Evolutionary conservation across 2,797 vertebrate genomes (phyloP), one percentile per base, ranked within the genome.

Genomic region (Tinamus major): DNA sequence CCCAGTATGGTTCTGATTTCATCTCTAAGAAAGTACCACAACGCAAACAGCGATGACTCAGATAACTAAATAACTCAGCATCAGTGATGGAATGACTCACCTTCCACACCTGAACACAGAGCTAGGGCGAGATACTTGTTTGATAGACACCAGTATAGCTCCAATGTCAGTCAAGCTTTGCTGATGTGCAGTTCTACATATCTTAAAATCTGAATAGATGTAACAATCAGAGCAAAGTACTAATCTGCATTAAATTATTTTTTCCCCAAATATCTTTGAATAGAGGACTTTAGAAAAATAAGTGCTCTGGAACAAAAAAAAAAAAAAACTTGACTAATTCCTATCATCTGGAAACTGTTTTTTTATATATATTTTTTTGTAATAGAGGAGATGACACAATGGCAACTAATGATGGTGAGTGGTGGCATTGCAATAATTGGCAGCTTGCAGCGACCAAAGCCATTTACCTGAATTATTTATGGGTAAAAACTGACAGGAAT

Each of bases 381-480:
- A 59, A 91, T 85, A 83, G 75, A 96, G 91, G 79, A 51, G 81
- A 78, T 90, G 80, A 91, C 63, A 87, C 79, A 64, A 91, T 65
- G 55, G 91, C 95, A 96, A 93, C 89, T 94, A 96, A 93, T 80
- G 86, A 74, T 92, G 39, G 76, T 31, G 88, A 93, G 64, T 85
- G 76, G 82, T 92, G 91, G 83, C 91, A 96, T 72, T 93, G 59
- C 85, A 86, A 93, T 95, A 96, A 96, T 89, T 96, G 96, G 90
- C 90, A 92, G 79, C 71, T 89, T 89, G 84, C 84, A 78, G 71
- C 74, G 83, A 89, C 94, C 83, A 94, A 88, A 97, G 92, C 81
- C 85, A 97, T 97, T 96, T 96, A 65, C 76, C 87, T 97, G 95
- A 97, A 97, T 97, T 97, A 97, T 97, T 97, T 97, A 97, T 97